Evolutionary conservation across 35 echinoderm and acorn worm species (phyloP).

Genomic region (Amphiura filiformis): DNA sequence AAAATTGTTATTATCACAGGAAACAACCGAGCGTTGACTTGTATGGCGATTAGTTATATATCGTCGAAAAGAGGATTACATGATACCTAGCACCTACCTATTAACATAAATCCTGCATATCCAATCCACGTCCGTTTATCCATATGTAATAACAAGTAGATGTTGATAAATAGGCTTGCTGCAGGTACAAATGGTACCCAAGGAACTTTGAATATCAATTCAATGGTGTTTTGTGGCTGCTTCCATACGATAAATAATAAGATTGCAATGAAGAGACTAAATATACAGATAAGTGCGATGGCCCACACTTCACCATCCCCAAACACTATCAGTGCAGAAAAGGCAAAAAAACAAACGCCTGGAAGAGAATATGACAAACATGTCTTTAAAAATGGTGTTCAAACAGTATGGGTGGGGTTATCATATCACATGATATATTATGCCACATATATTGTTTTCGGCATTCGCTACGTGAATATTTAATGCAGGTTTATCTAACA

Average conservation of each 20-base stretch:
- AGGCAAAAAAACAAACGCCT: constrained; percentile 22
- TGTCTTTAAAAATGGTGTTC: too few relatives aligned
- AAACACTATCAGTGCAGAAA: constrained; percentile 42
- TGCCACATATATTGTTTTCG: too few relatives aligned
- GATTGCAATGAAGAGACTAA: constrained; percentile 23
- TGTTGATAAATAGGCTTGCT: constrained; percentile 56
- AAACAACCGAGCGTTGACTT: too few relatives aligned
- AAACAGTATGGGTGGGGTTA: too few relatives aligned
- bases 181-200: constrained; percentile 55
- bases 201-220: constrained; percentile 52
- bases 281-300: background rate
- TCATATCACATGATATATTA: too few relatives aligned
- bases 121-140: constrained; percentile 53
- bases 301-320: constrained; percentile 24
- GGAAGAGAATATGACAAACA: background rate
- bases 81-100: too few relatives aligned
- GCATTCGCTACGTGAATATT: too few relatives aligned
- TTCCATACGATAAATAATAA: constrained; percentile 36
- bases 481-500: too few relatives aligned
- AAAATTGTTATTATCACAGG: too few relatives aligned
- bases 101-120: constrained; percentile 34
- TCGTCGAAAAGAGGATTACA: too few relatives aligned
- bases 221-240: constrained; percentile 38
- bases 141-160: constrained; percentile 49
- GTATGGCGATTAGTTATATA: too few relatives aligned